These are phyloP conservation scores for Operophtera brumata DNA, from an alignment of 2,888 invertebrate species.

Conservation along the genomic window DNA sequence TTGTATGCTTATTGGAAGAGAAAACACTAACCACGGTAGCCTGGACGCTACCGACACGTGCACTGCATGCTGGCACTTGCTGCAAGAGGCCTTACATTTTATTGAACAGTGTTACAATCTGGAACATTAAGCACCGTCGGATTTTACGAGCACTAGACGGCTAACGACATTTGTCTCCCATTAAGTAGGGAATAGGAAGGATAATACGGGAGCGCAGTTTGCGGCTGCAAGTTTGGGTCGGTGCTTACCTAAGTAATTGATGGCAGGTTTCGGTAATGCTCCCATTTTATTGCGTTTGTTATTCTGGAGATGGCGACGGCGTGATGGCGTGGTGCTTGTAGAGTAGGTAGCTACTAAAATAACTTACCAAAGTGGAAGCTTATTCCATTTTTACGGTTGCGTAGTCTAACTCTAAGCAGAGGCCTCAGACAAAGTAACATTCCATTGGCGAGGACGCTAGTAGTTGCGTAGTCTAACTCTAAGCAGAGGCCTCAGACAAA, in stretches of 20 bases:
- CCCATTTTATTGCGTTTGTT: constrained; percentile 34
- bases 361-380: background rate
- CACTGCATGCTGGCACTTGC: too few species aligned
- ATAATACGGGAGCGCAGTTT: constrained; percentile 71
- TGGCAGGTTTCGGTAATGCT: constrained; percentile 52
- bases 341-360: background rate
- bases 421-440: too few species aligned
- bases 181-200: constrained; percentile 71
- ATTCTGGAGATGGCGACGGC: constrained; percentile 25
- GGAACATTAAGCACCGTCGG: constrained; percentile 50
- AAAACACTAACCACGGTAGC: too few species aligned
- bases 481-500: too few species aligned
- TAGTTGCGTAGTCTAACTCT: too few species aligned
- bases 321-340: background rate
- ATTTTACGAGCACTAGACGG: constrained; percentile 72
- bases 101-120: constrained; percentile 38
- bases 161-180: constrained; percentile 75
- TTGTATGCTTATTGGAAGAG: too few species aligned
- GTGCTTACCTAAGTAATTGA: constrained; percentile 60
- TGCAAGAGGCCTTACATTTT: background rate
- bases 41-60: too few species aligned
- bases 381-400: background rate
- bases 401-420: too few species aligned
- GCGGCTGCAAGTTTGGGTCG: constrained; percentile 64
- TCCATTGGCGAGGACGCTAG: too few species aligned